Conservation (phyloP, 2,113 vertebrate species). For the Heterotis niloticus region DNA sequence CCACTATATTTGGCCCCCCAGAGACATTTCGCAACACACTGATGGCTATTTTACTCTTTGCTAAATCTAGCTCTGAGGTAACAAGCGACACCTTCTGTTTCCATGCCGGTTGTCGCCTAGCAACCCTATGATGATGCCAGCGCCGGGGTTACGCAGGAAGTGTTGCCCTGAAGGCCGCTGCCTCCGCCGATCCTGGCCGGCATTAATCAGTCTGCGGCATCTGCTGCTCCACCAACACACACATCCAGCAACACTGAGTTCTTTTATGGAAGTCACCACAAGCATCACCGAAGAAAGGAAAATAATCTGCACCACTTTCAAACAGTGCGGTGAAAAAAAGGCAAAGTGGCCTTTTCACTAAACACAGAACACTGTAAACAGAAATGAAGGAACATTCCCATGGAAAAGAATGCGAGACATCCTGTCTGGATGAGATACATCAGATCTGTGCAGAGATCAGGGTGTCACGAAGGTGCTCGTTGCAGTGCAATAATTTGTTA, state of each 20-base stretch:
- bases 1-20: slow-evolving; percentile 51
- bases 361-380: too few species aligned
- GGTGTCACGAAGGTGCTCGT: too few species aligned
- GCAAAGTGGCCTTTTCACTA: too few species aligned
- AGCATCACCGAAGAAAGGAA: not conserved
- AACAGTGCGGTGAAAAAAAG: too few species aligned
- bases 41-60: slow-evolving; percentile 59
- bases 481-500: too few species aligned
- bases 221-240: slow-evolving; percentile 5
- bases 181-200: slow-evolving; percentile 49
- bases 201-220: slow-evolving; percentile 40
- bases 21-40: slow-evolving; percentile 38
- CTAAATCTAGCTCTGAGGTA: slow-evolving; percentile 66
- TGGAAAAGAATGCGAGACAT: too few species aligned
- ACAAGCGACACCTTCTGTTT: slow-evolving; percentile 67
- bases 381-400: too few species aligned
- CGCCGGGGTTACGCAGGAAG: slow-evolving; percentile 57
- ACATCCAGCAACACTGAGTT: slow-evolving; percentile 35
- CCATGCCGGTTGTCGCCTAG: slow-evolving; percentile 65
- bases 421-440: too few species aligned
- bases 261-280: slow-evolving; percentile 7
- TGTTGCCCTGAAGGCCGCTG: slow-evolving; percentile 47
- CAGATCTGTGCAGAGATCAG: too few species aligned
- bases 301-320: too few species aligned
- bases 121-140: slow-evolving; percentile 61